Evolutionary conservation across 2,113 vertebrate genomes (phyloP), one percentile per base, ranked within the genome.

Genomic region (Eonycteris spelaea): DNA sequence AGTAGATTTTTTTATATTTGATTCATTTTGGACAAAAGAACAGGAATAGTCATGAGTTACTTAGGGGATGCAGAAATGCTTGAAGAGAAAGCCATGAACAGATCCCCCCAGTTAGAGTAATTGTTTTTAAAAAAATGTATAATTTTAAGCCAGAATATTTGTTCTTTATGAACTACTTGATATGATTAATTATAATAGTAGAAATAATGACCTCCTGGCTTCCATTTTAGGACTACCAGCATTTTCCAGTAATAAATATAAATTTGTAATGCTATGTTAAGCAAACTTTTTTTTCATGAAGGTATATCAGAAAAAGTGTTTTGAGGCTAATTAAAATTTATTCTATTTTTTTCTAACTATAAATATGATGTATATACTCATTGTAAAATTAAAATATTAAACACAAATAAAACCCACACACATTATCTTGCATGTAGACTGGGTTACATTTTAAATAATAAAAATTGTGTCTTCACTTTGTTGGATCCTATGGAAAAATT

Each of bases 101-200:
- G 28, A 67, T 80, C 22, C 18, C 6, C 90, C 6, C 90, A 67
- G 51, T 75, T 88, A 55, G 9, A 70, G 24, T 38, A 93, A 82
- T 70, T 70, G 43, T 70, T 85, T 33, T 48, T n/a, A 16, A 24
- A 14, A 5, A 45, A 86, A 55, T 40, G 51, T 86, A 35, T 67
- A 48, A 88, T 68, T 91, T 88, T 80, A 55, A 94, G 9, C 8
- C 45, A 70, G 28, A 93, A 28, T 84, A 83, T 71, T 90, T 91
- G 30, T 61, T 82, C 53, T 48, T 53, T 86, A 22, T 82, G 24
- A 94, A 74, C 22, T 92, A n/a, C 65, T 88, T 86, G n/a, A 63
- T 68, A 82, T 75, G 30, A 78, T 89, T 82, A 91, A 77, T 78
- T 91, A 18, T 67, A 92, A 94, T 61, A 87, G 26, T n/a, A 94